Evolutionary conservation across 2,797 vertebrate genomes (phyloP).

Genomic region (Muscicapa comitata): DNA sequence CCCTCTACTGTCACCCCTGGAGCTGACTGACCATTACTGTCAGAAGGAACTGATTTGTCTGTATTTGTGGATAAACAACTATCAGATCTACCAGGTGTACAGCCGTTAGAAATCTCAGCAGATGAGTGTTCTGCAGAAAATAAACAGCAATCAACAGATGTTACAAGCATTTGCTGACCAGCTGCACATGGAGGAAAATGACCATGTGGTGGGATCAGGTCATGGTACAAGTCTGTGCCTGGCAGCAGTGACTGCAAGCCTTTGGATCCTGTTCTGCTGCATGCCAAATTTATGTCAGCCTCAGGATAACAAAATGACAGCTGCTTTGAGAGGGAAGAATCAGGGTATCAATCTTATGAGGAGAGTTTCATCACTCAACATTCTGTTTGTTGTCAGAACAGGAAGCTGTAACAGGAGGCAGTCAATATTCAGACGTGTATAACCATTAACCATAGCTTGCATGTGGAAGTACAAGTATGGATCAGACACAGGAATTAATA

Average conservation of each 20-base stretch:
- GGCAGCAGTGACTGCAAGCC: not conserved
- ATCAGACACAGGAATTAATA: not conserved
- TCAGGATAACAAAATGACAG: conserved; percentile 11
- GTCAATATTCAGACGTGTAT: not conserved
- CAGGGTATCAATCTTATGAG: not conserved
- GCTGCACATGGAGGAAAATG: not conserved
- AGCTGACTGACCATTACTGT: not conserved
- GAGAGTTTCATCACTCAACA: not conserved
- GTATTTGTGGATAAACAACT: not conserved
- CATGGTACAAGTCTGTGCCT: not conserved
- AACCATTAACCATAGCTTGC: not conserved
- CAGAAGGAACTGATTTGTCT: not conserved
- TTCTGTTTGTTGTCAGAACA: not conserved
- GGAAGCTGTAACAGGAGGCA: not conserved
- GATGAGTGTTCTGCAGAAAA: not conserved
- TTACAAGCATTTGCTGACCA: conserved; percentile 18
- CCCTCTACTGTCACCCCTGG: not conserved
- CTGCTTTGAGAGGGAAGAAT: conserved; percentile 16
- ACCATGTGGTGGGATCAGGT: not conserved
- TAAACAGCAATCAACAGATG: not conserved
- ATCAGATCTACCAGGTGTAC: not conserved
- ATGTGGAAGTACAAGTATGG: not conserved
- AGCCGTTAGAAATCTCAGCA: not conserved
- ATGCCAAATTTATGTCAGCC: not conserved
- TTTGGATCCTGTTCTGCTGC: not conserved